These are phyloP conservation scores for Brachyptera risi DNA, from an alignment of 2,888 invertebrate species.

Conservation along the genomic window DNA sequence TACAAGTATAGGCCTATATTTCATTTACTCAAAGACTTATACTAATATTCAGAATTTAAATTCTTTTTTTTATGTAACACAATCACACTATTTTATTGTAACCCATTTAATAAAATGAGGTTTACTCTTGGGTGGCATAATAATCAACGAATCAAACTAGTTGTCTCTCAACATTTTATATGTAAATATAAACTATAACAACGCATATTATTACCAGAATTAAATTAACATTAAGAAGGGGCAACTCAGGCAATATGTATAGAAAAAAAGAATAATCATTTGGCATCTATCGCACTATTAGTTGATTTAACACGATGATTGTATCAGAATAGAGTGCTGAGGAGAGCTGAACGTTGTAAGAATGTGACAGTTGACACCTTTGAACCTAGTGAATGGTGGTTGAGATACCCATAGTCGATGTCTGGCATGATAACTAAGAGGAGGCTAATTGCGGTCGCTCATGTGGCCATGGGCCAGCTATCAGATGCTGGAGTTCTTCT, in stretches of 20 bases:
- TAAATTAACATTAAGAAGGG: background rate
- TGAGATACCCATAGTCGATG: background rate
- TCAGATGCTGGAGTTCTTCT: background rate
- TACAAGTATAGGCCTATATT: too few relatives aligned
- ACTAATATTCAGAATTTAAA: too few relatives aligned
- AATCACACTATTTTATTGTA: too few relatives aligned
- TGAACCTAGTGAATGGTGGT: background rate
- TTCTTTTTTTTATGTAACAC: too few relatives aligned
- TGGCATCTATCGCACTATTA: too few relatives aligned
- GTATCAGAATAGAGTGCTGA: conserved; percentile 8
- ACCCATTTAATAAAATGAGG: too few relatives aligned
- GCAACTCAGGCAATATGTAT: too few relatives aligned
- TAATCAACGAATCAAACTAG: background rate
- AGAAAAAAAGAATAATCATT: background rate
- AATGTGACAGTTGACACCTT: conserved; percentile 14
- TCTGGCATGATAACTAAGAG: background rate
- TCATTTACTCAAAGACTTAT: too few relatives aligned
- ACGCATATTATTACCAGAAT: background rate
- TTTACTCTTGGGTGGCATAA: background rate
- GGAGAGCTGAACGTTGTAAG: background rate
- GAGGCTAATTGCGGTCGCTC: conserved; percentile 3
- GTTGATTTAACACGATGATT: background rate
- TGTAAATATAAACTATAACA: too few relatives aligned
- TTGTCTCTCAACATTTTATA: too few relatives aligned
- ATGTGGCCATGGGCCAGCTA: background rate